phyloP scores from a whole-genome alignment of 2,888 invertebrate genomes.

The Synanthedon tipuliformis region DNA sequence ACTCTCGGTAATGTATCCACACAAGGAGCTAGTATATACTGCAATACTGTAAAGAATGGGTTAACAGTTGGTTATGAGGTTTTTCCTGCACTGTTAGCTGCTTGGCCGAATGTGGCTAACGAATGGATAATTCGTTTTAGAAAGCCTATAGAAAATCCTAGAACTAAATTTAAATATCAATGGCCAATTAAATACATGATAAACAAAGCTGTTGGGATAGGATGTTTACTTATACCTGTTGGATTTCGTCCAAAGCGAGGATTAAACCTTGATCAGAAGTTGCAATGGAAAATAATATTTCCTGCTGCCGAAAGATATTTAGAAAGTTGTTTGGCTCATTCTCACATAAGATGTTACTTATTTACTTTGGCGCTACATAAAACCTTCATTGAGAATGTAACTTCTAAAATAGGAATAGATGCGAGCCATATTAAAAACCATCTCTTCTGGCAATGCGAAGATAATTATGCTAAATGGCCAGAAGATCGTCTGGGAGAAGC shows the following conservation, averaged over 20 bases:
- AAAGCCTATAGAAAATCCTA: conserved; percentile 65
- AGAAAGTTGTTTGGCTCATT: conserved; percentile 76
- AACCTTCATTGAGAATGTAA: conserved; percentile 76
- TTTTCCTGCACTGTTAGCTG: conserved; percentile 76
- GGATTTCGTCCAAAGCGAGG: conserved; percentile 75
- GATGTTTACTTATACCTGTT: conserved; percentile 78
- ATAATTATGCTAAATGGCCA: conserved; percentile 77
- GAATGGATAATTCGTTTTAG: conserved; percentile 75
- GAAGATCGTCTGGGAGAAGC: conserved; percentile 79
- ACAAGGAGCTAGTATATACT: conserved; percentile 77
- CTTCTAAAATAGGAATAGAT: conserved; percentile 74
- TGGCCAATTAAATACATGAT: conserved; percentile 80
- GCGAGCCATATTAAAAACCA: conserved; percentile 79
- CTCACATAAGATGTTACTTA: conserved; percentile 78
- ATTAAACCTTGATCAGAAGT: conserved; percentile 69
- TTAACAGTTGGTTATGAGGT: conserved; percentile 71
- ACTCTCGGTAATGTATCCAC: conserved; percentile 68
- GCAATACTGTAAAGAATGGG: conserved; percentile 56
- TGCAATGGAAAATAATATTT: conserved; percentile 85
- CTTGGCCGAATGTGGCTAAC: conserved; percentile 79
- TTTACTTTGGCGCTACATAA: conserved; percentile 78
- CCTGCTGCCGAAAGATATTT: conserved; percentile 82
- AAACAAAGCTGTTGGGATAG: conserved; percentile 73
- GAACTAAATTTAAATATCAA: conserved; percentile 69
- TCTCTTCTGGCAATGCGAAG: conserved; percentile 83